Evolutionary conservation across 2,113 vertebrate genomes (phyloP).

Genomic region (Uria lomvia): DNA sequence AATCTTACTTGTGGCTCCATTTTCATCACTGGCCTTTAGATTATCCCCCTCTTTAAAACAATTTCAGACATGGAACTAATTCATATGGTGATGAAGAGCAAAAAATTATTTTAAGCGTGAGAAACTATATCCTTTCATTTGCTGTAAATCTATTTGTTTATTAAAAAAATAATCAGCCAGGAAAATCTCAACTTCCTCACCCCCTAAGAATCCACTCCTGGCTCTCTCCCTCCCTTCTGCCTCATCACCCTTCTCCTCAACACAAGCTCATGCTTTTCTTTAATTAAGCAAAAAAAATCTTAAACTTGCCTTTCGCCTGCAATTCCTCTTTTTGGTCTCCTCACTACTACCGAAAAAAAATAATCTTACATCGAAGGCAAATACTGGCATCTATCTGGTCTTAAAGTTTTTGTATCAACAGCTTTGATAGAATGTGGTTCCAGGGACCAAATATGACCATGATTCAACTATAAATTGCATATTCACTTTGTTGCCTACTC

Average conservation of each 20-base stretch:
- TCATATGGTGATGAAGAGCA: not conserved
- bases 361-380: not conserved
- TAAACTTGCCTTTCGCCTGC: not conserved
- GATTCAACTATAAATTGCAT: not conserved
- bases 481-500: not conserved
- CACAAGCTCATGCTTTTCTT: not conserved
- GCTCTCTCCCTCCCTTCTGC: not conserved
- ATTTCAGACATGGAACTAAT: not conserved
- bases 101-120: not conserved
- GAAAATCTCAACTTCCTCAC: not conserved
- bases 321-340: not conserved
- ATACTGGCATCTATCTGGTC: not conserved
- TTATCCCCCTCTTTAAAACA: not conserved
- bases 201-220: not conserved
- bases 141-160: not conserved
- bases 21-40: not conserved
- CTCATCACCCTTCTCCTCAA: not conserved
- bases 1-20: not conserved
- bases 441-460: not conserved
- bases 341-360: not conserved
- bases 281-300: not conserved
- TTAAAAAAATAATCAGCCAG: not conserved
- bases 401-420: not conserved
- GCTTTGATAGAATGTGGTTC: not conserved
- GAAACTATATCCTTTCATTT: not conserved